Evolutionary conservation across 30 jellyfish, hydroid and myxozoan genomes (phyloP).

Genomic region (Cassiopea xamachana): DNA sequence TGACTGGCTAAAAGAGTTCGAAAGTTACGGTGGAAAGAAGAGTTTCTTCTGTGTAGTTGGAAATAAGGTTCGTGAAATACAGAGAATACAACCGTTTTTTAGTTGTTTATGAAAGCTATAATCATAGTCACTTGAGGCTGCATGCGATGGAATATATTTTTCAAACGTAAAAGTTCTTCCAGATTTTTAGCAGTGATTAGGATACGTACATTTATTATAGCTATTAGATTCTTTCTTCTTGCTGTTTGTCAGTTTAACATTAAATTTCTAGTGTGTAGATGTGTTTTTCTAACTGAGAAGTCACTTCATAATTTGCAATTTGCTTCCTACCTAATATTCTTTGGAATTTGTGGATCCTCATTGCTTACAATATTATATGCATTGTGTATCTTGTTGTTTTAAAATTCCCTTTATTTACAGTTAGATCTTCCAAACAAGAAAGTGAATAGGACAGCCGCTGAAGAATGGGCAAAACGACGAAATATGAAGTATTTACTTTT

Average conservation of each 20-base stretch:
- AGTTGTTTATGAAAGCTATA: no score
- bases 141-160: no score
- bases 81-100: no score
- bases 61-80: conserved; percentile 37
- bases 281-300: no score
- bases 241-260: no score
- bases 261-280: no score
- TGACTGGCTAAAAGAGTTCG: conserved; percentile 72
- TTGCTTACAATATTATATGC: background rate
- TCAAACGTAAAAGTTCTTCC: no score
- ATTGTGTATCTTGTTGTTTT: background rate
- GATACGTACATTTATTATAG: no score
- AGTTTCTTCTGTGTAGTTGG: conserved; percentile 55
- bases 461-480: conserved; percentile 69
- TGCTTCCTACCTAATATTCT: background rate
- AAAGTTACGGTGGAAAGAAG: conserved; percentile 64
- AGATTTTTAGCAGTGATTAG: no score
- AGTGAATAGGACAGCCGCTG: conserved; percentile 25
- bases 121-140: no score
- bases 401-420: background rate
- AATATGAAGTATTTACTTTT: conserved; percentile 19
- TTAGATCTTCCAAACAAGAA: conserved; percentile 48
- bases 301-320: no score
- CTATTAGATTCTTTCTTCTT: no score
- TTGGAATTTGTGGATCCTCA: background rate